Conservation (phyloP, 2,113 vertebrate genomes). For the Stomatorhinus ivindoensis region DNA sequence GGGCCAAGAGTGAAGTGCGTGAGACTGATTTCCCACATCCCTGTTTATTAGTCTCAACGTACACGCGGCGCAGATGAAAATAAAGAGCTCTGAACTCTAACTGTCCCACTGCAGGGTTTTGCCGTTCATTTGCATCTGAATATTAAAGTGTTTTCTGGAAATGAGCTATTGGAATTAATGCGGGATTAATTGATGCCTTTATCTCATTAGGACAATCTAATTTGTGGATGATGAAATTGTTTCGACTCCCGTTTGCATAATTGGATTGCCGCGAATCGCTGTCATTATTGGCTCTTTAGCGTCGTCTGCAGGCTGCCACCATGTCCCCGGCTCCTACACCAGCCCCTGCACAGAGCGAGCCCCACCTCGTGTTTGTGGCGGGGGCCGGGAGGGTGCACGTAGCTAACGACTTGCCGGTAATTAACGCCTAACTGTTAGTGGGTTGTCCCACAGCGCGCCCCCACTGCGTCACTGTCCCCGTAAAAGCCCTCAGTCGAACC, state of each 20-base stretch:
- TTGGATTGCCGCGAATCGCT: constrained; percentile 97
- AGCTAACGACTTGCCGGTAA: constrained; percentile 55
- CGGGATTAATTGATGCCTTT: constrained; percentile 99
- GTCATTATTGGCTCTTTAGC: constrained; percentile 99
- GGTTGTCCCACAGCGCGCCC: constrained; percentile 37
- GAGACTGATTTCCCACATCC: neutral
- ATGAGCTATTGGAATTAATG: constrained; percentile 94
- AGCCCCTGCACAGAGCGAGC: constrained; percentile 52
- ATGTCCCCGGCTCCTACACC: constrained; percentile 82
- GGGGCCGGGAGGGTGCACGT: constrained; percentile 35
- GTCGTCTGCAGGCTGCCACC: constrained; percentile 82
- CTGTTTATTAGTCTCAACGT: constrained; percentile 38
- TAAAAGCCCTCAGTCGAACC: neutral
- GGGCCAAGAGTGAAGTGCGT: neutral
- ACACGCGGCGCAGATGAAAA: constrained; percentile 69
- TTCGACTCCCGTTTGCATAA: constrained; percentile 96
- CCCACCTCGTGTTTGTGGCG: constrained; percentile 26
- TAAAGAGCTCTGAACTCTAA: constrained; percentile 79
- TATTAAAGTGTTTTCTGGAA: constrained; percentile 96
- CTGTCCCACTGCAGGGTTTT: constrained; percentile 79
- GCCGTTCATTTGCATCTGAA: constrained; percentile 88
- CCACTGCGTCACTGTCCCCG: neutral
- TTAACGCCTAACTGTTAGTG: constrained; percentile 58
- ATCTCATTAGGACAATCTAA: constrained; percentile 99
- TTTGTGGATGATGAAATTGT: constrained; percentile 99